Evolutionary conservation across 2,888 invertebrate species (phyloP).

Genomic region (Mythimna albipuncta): DNA sequence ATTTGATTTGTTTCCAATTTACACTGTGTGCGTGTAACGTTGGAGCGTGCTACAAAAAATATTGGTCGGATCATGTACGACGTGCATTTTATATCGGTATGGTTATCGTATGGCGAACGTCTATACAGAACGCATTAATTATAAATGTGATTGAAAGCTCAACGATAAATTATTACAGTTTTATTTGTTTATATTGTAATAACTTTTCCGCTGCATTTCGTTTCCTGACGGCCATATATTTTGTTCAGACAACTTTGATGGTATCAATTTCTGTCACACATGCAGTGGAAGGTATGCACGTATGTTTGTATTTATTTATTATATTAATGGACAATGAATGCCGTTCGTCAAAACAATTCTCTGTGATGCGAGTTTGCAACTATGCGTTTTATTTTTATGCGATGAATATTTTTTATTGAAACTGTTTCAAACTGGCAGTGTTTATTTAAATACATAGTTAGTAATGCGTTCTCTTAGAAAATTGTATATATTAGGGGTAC

Average conservation of each 20-base stretch:
- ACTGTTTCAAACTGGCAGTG: background rate
- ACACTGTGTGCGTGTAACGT: conserved; percentile 75
- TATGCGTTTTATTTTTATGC: conserved; percentile 12
- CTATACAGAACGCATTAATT: conserved; percentile 60
- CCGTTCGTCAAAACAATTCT: conserved; percentile 29
- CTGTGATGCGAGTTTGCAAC: conserved; percentile 8
- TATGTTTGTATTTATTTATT: conserved; percentile 38
- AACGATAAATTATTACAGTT: conserved; percentile 54
- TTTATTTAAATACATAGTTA: too few species aligned
- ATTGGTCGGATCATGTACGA: conserved; percentile 71
- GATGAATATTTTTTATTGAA: conserved; percentile 10
- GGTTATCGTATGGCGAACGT: conserved; percentile 43
- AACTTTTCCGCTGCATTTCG: conserved; percentile 40
- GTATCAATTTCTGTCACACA: conserved; percentile 46
- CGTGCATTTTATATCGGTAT: conserved; percentile 59
- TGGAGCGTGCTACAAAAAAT: conserved; percentile 78
- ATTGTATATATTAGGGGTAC: too few species aligned
- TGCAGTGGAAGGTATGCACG: conserved; percentile 30
- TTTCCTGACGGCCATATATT: conserved; percentile 43
- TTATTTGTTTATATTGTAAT: conserved; percentile 41
- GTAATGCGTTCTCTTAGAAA: background rate
- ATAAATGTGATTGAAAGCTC: conserved; percentile 65
- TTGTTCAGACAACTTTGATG: conserved; percentile 47
- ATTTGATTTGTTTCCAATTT: conserved; percentile 89
- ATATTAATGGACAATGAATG: conserved; percentile 44